Percentiles rank a stretch among this genome's conserved stretches.
Conservation (phyloP, 2,888 invertebrate species). For the Pteria penguin region DNA sequence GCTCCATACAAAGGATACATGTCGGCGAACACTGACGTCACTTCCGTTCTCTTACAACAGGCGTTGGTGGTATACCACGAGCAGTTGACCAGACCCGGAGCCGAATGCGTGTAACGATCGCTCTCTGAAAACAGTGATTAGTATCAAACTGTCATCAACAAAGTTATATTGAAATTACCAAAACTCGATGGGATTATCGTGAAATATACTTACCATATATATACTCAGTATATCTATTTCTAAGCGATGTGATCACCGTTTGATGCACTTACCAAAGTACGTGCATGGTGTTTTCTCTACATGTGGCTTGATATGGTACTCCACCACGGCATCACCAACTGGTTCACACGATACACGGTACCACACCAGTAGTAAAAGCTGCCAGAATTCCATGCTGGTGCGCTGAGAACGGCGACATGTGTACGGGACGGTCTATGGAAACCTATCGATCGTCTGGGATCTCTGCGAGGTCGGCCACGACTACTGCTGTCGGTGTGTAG, state of each 20-base stretch:
- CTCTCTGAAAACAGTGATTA: conserved; percentile 70
- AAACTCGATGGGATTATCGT: too few species aligned
- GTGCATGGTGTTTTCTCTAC: conserved; percentile 59
- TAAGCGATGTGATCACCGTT: neutral
- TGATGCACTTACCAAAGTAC: conserved; percentile 59
- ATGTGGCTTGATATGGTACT: conserved; percentile 40
- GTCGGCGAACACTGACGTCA: conserved; percentile 78
- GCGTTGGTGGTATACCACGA: conserved; percentile 78
- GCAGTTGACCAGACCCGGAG: conserved; percentile 79
- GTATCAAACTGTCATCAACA: too few species aligned
- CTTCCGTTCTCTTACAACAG: conserved; percentile 80
- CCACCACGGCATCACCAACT: neutral
- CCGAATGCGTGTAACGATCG: conserved; percentile 64
- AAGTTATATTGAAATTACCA: too few species aligned
- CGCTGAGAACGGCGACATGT: too few species aligned
- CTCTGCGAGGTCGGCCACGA: too few species aligned
- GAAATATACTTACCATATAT: too few species aligned
- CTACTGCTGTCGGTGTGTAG: too few species aligned
- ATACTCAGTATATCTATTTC: too few species aligned
- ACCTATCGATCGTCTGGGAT: too few species aligned
- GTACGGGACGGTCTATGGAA: too few species aligned
- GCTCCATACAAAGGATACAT: conserved; percentile 78
- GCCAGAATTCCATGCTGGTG: too few species aligned
- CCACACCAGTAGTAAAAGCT: neutral
- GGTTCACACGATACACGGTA: neutral